Base-by-base conservation (phyloP, 1,140 invertebrate genomes). In the Paralvinella palmiformis region DNA sequence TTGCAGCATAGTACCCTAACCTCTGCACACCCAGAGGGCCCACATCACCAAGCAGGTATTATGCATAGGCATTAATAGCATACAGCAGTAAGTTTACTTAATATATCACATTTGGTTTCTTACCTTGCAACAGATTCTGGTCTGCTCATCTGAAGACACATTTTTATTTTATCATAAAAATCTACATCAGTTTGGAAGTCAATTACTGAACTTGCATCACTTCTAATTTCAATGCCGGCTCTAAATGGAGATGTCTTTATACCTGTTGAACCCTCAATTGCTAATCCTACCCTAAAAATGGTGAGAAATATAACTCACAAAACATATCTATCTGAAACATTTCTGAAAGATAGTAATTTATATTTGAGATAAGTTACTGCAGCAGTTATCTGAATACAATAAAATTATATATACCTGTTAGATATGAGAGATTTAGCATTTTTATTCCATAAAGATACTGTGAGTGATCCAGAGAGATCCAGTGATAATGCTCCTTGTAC, bases 371-470 rank as follows among this genome's bases (percentile, higher is more conserved):
- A 52, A 52, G 31, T 6, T 27, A 13, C 27, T 22, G 45, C 45
- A 48, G 5, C n/a, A 48, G n/a, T 24, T 22, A 48, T 17, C 17
- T 48, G 45, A 48, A 48, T 41, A 13, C 37, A 41, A 41, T 10
- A 41, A 41, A 13, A 13, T n/a, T 41, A 3, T n/a, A 22, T 31
- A 45, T 66, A 78, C 77, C 73, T 77, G 68, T 75, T 77, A 68
- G 65, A 73, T 0, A 95, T 89, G 32, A 90, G 76, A 13, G 90
- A 90, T 67, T 92, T 85, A 1, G 91, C 90, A 75, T 89, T 93
- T 72, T 88, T 85, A 67, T 90, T 90, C 92, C 92, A 95, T 7
- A 94, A 73, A 68, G 90, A 92, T 15, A 94, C 84, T 69, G 88
- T 85, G n/a, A 94, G 86, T 76, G 89, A 85, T 15, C 91, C 92